Evolutionary conservation across 2,797 vertebrate genomes (phyloP).

Genomic region (Microhierax caerulescens): DNA sequence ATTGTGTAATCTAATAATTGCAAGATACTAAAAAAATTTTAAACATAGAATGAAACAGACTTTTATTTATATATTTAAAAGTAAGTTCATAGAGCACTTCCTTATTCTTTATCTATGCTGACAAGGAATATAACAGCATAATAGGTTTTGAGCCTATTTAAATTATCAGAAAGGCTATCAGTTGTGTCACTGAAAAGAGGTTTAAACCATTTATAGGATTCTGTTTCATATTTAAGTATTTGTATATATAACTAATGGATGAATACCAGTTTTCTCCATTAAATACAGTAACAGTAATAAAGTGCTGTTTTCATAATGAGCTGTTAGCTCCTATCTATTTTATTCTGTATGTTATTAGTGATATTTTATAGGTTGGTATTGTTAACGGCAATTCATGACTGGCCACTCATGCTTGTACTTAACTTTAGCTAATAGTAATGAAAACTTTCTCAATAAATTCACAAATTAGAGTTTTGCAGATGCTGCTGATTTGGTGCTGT

Average conservation of each 20-base stretch:
- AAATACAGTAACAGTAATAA: not conserved
- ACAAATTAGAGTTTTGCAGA: constrained; percentile 6
- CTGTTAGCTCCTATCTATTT: not conserved
- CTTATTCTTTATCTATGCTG: not conserved
- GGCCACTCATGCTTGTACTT: constrained; percentile 1
- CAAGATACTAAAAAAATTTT: not conserved
- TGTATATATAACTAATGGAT: not conserved
- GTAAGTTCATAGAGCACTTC: not conserved
- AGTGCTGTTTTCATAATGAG: not conserved
- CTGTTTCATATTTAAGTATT: not conserved
- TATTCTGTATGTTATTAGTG: not conserved
- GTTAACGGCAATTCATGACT: not conserved
- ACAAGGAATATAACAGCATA: not conserved
- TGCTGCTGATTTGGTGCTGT: not conserved
- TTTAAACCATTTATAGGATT: not conserved
- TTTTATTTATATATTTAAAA: not conserved
- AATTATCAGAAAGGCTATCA: not conserved
- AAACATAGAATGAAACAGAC: not conserved
- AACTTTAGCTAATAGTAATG: constrained; percentile 11
- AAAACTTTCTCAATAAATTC: constrained; percentile 40
- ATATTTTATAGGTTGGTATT: not conserved
- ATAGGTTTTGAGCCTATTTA: not conserved
- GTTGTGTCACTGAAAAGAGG: not conserved
- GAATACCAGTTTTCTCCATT: not conserved
- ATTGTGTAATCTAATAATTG: not conserved